Conservation (phyloP, 2,797 vertebrate species). For the Galago senegalensis region DNA sequence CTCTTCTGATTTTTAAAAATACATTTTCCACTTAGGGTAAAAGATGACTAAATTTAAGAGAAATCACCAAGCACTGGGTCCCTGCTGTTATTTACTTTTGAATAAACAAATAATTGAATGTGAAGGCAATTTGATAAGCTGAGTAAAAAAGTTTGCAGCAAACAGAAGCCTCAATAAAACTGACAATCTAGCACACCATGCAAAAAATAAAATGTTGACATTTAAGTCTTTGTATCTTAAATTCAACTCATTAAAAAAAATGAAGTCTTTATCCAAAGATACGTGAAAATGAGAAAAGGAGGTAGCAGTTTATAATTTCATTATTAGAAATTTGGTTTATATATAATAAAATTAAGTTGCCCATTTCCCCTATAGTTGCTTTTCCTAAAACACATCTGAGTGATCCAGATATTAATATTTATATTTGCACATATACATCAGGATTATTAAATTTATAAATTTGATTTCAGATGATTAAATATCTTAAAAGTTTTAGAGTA, state of each 20-base stretch:
- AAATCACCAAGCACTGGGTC: background rate
- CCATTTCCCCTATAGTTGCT: background rate
- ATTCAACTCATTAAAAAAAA: background rate
- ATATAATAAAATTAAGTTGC: background rate
- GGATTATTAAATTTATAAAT: background rate
- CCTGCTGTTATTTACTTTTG: background rate
- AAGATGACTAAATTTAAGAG: background rate
- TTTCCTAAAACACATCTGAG: background rate
- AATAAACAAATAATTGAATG: constrained; percentile 1
- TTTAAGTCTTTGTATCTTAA: background rate
- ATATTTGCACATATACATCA: background rate
- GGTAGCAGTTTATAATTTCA: background rate
- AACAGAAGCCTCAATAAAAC: background rate
- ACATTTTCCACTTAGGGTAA: background rate
- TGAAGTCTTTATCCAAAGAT: background rate
- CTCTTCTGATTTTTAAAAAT: constrained; percentile 53
- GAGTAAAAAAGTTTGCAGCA: background rate
- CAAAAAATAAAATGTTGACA: background rate
- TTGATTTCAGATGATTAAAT: constrained; percentile 8
- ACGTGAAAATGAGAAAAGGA: constrained; percentile 23
- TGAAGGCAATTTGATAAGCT: constrained; percentile 38
- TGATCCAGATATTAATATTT: background rate
- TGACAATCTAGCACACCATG: background rate
- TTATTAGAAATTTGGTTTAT: background rate
- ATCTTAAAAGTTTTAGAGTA: background rate